Conservation (phyloP, 2,888 invertebrate genomes). For the Hemaris fuciformis region DNA sequence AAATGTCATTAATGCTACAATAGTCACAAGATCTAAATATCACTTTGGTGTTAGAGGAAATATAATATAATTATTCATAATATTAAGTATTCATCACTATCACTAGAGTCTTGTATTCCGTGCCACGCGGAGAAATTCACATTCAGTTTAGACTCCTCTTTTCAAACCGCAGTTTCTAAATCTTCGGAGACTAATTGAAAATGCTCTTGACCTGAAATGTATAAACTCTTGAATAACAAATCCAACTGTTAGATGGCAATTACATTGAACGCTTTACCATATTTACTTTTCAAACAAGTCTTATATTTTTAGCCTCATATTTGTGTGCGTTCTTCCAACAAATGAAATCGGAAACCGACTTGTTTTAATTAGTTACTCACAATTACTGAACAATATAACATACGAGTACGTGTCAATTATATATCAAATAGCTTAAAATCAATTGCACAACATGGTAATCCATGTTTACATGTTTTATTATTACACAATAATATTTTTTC, state of each 20-base stretch:
- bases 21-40: slow-evolving; percentile 58
- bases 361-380: background rate
- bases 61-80: slow-evolving; percentile 8
- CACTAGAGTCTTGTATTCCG: slow-evolving; percentile 17
- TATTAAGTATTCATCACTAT: slow-evolving; percentile 10
- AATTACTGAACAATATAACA: background rate
- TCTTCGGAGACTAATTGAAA: slow-evolving; percentile 79
- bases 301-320: no score
- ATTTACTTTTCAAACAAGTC: background rate
- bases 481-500: background rate
- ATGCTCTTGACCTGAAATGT: slow-evolving; percentile 77
- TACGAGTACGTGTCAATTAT: background rate
- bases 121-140: background rate
- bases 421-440: background rate
- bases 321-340: background rate
- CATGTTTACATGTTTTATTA: no score
- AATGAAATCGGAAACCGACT: slow-evolving; percentile 5
- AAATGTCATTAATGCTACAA: slow-evolving; percentile 34
- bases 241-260: background rate
- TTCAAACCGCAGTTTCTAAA: slow-evolving; percentile 75
- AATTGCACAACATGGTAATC: background rate
- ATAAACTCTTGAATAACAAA: slow-evolving; percentile 23
- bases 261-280: background rate
- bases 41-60: slow-evolving; percentile 48
- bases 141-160: slow-evolving; percentile 15